A percentile compares a stretch with the other conserved stretches of the same genome.
These are phyloP conservation scores for Macrophya annulata DNA, from an alignment of 2,888 invertebrate species.

Conservation along the genomic window DNA sequence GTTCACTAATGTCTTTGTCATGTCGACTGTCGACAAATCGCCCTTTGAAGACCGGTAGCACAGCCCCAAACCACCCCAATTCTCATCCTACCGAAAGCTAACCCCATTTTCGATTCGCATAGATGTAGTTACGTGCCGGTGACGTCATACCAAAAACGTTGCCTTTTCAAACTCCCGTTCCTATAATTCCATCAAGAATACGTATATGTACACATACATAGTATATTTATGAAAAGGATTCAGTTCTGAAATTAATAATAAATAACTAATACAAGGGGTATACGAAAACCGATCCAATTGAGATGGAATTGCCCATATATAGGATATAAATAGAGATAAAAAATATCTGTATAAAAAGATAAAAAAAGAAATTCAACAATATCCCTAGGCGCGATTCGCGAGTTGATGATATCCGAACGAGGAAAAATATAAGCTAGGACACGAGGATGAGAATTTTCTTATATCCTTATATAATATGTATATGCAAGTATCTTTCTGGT, in stretches of 20 bases:
- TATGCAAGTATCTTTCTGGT: background rate
- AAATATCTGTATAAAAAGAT: background rate
- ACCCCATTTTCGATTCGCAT: slow-evolving; percentile 47
- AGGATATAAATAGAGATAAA: background rate
- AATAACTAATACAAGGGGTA: background rate
- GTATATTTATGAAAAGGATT: background rate
- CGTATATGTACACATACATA: background rate
- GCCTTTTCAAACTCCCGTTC: background rate
- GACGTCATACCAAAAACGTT: slow-evolving; percentile 7
- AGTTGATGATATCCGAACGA: background rate
- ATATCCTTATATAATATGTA: slow-evolving; percentile 22
- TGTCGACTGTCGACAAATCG: slow-evolving; percentile 78
- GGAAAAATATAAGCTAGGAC: background rate
- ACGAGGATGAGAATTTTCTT: slow-evolving; percentile 19
- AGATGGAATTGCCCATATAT: background rate
- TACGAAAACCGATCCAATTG: background rate
- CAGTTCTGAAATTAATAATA: background rate
- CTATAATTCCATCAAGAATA: background rate
- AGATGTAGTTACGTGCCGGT: background rate
- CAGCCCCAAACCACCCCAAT: slow-evolving; percentile 18
- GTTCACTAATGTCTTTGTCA: slow-evolving; percentile 77
- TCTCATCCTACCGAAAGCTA: slow-evolving; percentile 36
- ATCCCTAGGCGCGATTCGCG: slow-evolving; percentile 11
- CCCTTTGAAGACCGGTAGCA: slow-evolving; percentile 66
- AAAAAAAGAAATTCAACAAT: background rate